Percentiles rank a stretch among this genome's conserved stretches.
phyloP scores from a whole-genome alignment of 2,888 invertebrate species.

The Branchellion lobata region DNA sequence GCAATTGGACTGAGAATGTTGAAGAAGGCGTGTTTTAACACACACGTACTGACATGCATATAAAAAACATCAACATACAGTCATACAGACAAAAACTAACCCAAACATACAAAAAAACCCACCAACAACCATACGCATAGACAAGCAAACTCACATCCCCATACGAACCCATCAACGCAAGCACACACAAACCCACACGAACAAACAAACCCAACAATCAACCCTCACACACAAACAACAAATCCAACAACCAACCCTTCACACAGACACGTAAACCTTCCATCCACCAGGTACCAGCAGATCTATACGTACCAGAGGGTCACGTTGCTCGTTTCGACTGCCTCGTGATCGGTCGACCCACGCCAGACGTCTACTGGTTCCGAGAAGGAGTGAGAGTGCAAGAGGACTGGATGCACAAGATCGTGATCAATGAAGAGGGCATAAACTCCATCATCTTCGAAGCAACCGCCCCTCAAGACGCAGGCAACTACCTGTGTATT shows the following conservation, averaged over 20 bases:
- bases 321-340: conserved; percentile 62
- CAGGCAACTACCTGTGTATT: conserved; percentile 84
- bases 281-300: conserved; percentile 59
- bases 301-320: conserved; percentile 64
- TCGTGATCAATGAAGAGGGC: conserved; percentile 90
- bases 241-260: too few relatives aligned
- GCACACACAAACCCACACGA: too few relatives aligned
- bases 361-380: conserved; percentile 73
- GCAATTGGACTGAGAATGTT: background rate
- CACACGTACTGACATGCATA: too few relatives aligned
- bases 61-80: too few relatives aligned
- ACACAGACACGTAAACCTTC: too few relatives aligned
- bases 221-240: too few relatives aligned
- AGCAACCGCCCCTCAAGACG: conserved; percentile 79
- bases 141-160: background rate
- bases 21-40: background rate
- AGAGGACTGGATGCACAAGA: conserved; percentile 76
- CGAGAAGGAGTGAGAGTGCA: conserved; percentile 76
- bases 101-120: too few relatives aligned
- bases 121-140: too few relatives aligned
- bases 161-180: background rate
- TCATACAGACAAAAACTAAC: too few relatives aligned
- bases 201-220: background rate
- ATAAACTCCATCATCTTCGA: conserved; percentile 95
- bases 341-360: conserved; percentile 60